phyloP scores from a whole-genome alignment of 2,113 vertebrate genomes.

The Meriones unguiculatus region DNA sequence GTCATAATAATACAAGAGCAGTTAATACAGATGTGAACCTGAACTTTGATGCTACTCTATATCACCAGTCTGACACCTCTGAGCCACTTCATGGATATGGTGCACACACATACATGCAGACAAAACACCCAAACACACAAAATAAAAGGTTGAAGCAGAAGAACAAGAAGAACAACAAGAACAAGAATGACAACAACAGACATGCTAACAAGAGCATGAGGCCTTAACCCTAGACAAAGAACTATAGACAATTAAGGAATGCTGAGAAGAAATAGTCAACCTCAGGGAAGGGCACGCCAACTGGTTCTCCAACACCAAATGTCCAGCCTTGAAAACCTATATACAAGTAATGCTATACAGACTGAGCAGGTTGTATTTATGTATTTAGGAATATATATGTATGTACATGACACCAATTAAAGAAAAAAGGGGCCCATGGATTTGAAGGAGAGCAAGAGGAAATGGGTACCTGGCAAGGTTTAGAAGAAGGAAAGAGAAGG shows the following conservation, averaged over 20 bases:
- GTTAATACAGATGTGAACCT: neutral
- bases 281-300: neutral
- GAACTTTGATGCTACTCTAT: neutral
- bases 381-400: neutral
- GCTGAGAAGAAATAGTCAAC: neutral
- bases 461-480: neutral
- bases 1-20: neutral
- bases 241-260: neutral
- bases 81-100: neutral
- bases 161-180: neutral
- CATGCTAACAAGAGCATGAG: neutral
- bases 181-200: neutral
- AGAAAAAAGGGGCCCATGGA: neutral
- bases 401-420: neutral
- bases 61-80: neutral
- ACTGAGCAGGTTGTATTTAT: neutral
- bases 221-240: neutral
- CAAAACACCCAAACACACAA: neutral
- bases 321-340: neutral
- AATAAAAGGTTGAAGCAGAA: neutral
- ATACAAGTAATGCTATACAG: neutral
- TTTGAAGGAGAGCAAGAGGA: neutral
- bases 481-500: neutral
- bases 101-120: neutral
- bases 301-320: neutral